Percentiles rank a stretch among this genome's conserved stretches.
These are phyloP conservation scores for Glomeris maerens DNA, from an alignment of 1,140 invertebrate species.

Conservation along the genomic window DNA sequence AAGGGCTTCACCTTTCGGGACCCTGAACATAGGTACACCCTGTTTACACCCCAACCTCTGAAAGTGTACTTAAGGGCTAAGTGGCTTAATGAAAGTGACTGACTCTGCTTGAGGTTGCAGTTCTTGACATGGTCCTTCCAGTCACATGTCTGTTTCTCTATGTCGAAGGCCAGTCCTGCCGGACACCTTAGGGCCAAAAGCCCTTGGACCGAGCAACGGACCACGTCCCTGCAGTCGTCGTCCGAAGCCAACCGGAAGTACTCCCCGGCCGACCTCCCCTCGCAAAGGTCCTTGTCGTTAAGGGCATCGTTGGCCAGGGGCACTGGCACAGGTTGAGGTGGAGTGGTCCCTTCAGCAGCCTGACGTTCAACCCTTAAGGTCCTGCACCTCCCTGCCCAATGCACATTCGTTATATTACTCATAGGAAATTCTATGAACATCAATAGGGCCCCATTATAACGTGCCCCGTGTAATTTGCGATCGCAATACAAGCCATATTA, in stretches of 20 bases:
- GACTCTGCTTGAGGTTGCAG: slow-evolving; percentile 83
- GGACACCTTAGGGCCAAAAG: slow-evolving; percentile 75
- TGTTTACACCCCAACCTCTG: neutral
- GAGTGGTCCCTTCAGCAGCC: neutral
- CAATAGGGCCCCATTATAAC: no score
- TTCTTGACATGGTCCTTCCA: slow-evolving; percentile 92
- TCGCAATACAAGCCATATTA: no score
- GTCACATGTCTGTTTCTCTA: slow-evolving; percentile 84
- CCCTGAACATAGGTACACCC: slow-evolving; percentile 41
- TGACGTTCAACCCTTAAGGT: neutral
- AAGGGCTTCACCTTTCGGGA: slow-evolving; percentile 73
- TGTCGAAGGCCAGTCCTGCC: slow-evolving; percentile 81
- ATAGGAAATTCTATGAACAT: no score
- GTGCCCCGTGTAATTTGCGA: no score
- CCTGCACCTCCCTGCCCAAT: neutral
- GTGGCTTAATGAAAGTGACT: slow-evolving; percentile 34
- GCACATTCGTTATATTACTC: no score
- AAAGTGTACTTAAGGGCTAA: neutral
- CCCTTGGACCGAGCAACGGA: slow-evolving; percentile 38
- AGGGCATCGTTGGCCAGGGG: slow-evolving; percentile 34
- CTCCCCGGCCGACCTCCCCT: slow-evolving; percentile 68
- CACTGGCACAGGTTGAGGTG: neutral
- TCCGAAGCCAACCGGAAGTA: slow-evolving; percentile 72
- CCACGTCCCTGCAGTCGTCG: slow-evolving; percentile 78
- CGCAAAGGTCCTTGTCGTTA: slow-evolving; percentile 67